Evolutionary conservation across 1,140 invertebrate species (phyloP).

Genomic region (Lepidotrigona ventralis): DNA sequence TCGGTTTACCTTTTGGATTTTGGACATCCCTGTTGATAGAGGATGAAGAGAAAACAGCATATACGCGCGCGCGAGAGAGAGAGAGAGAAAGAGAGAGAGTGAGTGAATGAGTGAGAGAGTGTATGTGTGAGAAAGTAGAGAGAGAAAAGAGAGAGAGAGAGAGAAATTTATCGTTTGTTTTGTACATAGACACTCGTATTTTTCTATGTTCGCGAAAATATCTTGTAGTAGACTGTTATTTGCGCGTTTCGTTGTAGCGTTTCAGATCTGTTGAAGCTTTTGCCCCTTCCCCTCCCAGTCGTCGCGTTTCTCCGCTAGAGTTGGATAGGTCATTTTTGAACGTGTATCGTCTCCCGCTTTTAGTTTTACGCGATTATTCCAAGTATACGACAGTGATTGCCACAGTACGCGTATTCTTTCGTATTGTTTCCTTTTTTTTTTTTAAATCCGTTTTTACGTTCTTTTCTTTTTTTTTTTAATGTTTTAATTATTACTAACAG

Average conservation of each 20-base stretch:
- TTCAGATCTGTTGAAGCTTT: conserved; percentile 61
- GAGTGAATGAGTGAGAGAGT: background rate
- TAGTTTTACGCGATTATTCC: background rate
- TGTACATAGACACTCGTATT: conserved; percentile 66
- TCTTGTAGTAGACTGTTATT: conserved; percentile 61
- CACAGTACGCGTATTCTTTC: background rate
- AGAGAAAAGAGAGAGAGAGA: background rate
- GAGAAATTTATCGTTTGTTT: conserved; percentile 58
- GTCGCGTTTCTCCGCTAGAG: conserved; percentile 13
- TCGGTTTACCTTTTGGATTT: background rate
- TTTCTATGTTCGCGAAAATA: conserved; percentile 60
- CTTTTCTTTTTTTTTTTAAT: background rate
- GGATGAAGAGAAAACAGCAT: background rate
- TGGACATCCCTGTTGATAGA: background rate
- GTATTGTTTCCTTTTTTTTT: background rate
- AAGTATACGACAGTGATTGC: background rate
- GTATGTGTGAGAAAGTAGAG: conserved; percentile 1
- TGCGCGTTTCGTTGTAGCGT: conserved; percentile 59
- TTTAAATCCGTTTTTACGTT: background rate
- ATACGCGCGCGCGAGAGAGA: conserved; percentile 16
- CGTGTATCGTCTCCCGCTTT: background rate
- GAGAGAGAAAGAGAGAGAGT: conserved; percentile 8
- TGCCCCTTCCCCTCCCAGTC: conserved; percentile 11
- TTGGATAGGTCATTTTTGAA: conserved; percentile 6
- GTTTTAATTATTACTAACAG: background rate